Evolutionary conservation across 2,113 vertebrate species (phyloP), one percentile per base, ranked within the genome.

Genomic region (Neotragus pygmaeus): DNA sequence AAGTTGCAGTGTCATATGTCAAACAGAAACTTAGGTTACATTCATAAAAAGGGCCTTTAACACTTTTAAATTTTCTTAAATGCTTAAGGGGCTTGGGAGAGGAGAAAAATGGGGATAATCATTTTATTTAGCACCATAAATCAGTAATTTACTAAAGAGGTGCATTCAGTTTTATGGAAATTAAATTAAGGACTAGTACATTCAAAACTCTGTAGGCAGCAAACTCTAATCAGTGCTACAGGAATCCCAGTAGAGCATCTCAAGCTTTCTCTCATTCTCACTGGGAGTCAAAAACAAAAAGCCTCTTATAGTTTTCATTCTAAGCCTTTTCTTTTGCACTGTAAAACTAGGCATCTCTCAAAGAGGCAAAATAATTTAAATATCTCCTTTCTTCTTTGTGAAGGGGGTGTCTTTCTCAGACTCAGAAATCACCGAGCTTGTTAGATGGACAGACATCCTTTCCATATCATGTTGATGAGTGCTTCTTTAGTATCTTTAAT

Each of bases 161-260:
- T 99, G 99, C 99, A 98, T 98, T 98, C 98, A 98, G 97, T 99
- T 99, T 99, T 99, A 98, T 98, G 99, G 99, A 97, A 99, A 99
- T 98, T 98, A 97, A 92, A 98, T 97, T 98, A 98, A 99, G 97
- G 98, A 98, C 98, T 98, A 99, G 98, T 99, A 99, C 99, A 99
- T 99, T 99, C 99, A 99, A 99, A 99, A 99, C 99, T 99, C 99
- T 99, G 99, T 99, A 99, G 99, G 99, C 99, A 99, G 99, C 99
- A 99, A 99, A 98, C 99, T 98, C 98, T 98, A 98, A 98, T 98
- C 98, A 98, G 99, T 98, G 98, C 98, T 97, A 97, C 98, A 96
- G 96, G 97, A 96, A 98, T 98, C 96, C 96, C 99, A 99, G 98
- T 98, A 98, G 97, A 98, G 98, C 98, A 98, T 98, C 98, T 98